phyloP scores from a whole-genome alignment of 30 jellyfish, hydroid and myxozoan species.

The Chironex yamaguchii region DNA sequence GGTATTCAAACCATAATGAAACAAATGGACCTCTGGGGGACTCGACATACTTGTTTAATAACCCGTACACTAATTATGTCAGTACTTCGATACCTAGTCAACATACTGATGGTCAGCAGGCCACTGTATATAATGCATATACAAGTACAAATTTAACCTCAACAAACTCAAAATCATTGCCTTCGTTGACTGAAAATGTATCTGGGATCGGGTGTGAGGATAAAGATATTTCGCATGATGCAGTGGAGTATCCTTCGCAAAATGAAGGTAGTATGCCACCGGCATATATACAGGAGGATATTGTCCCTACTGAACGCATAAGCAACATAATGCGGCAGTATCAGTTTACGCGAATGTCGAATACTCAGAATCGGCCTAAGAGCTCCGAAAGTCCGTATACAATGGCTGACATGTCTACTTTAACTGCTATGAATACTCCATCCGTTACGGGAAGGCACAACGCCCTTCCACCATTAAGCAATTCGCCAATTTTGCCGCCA shows the following conservation, averaged over 20 bases:
- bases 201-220: no score
- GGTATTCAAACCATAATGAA: neutral
- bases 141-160: slow-evolving; percentile 21
- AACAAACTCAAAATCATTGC: slow-evolving; percentile 74
- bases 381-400: no score
- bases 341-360: slow-evolving; percentile 66
- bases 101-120: neutral
- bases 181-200: slow-evolving; percentile 76
- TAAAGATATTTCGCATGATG: neutral
- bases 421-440: no score
- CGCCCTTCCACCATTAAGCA: slow-evolving; percentile 18
- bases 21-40: neutral
- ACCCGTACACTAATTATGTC: neutral
- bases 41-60: neutral
- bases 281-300: slow-evolving; percentile 5
- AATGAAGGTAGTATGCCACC: neutral
- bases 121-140: neutral
- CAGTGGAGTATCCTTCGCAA: no score
- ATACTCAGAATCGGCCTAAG: no score
- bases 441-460: no score
- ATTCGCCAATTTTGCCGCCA: no score
- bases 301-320: slow-evolving; percentile 77
- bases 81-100: neutral
- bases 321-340: slow-evolving; percentile 84
- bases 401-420: no score